Conservation (phyloP, 2,797 vertebrate genomes). For the Peromyscus nudipes region DNA sequence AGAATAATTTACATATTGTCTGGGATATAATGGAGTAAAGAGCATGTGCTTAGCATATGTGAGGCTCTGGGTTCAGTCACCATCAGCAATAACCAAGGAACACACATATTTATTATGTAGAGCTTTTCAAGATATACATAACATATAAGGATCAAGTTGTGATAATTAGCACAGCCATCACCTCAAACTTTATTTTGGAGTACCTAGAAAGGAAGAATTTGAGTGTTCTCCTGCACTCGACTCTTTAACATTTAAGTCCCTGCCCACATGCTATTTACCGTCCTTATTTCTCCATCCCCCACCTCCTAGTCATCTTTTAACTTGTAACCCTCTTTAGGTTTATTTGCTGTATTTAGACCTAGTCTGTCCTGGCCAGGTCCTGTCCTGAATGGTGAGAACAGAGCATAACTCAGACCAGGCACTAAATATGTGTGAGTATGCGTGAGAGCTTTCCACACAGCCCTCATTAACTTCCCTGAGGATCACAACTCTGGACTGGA, state of each 20-base stretch:
- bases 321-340: background rate
- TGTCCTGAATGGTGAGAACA: background rate
- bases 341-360: background rate
- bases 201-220: background rate
- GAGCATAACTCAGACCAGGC: rapidly evolving
- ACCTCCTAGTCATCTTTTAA: background rate
- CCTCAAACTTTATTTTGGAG: background rate
- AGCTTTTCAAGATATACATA: background rate
- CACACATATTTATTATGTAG: background rate
- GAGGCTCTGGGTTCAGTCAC: background rate
- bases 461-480: background rate
- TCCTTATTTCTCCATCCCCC: background rate
- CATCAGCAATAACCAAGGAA: background rate
- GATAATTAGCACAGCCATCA: background rate
- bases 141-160: background rate
- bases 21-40: background rate
- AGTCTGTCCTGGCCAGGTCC: background rate
- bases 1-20: background rate
- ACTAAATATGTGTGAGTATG: background rate
- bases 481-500: background rate
- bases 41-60: background rate
- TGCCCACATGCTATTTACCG: background rate
- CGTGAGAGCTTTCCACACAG: rapidly evolving
- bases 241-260: background rate
- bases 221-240: background rate